Base-by-base conservation (phyloP, 2,888 invertebrate species). In the Drosophila hamatofila region DNA sequence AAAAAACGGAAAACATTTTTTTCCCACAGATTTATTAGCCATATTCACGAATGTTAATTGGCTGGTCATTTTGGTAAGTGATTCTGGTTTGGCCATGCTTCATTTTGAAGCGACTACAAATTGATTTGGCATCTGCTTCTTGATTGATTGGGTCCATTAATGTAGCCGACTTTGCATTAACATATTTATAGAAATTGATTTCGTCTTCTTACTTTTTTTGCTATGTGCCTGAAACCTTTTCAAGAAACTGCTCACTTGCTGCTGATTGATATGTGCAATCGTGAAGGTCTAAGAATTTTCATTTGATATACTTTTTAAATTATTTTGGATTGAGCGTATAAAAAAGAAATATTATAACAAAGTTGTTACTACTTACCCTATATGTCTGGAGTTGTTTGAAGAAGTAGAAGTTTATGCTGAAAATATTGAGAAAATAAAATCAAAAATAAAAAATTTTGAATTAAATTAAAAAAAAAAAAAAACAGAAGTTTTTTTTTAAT, bases 91-190 rank as follows among this genome's bases (percentile, higher is more conserved):
- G 78, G 57, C 70, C 71, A 71, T 78, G 69, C 63, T 73, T 64
- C 63, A 69, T 66, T 81, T 70, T 52, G 64, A 75, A 78, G 72
- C 72, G 54, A 25, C 68, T 68, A 67, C 65, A 85, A 89, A 85
- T 89, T 88, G 89, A 89, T 88, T 84, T 88, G 86, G 83, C 88
- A 72, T 89, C 72, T 76, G 79, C 68, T 71, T 58, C 73, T 56
- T 83, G 83, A 83, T 89, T 78, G 83, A 83, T 83, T 78, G 56
- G 60, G 57, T 73, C 66, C 79, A 89, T 84, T 81, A 78, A 81
- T 81, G 84, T 71, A 44, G 67, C 70, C 37, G 27, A 23, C 56
- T 63, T 21, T 18, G 14, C 35, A 23, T 27, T 27, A 33, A 16
- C 9, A 46, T 39, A 39, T 48, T 58, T 48, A 12, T n/a, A 41